Evolutionary conservation across 2,888 invertebrate genomes (phyloP).

Genomic region (Uloborus plumipes): DNA sequence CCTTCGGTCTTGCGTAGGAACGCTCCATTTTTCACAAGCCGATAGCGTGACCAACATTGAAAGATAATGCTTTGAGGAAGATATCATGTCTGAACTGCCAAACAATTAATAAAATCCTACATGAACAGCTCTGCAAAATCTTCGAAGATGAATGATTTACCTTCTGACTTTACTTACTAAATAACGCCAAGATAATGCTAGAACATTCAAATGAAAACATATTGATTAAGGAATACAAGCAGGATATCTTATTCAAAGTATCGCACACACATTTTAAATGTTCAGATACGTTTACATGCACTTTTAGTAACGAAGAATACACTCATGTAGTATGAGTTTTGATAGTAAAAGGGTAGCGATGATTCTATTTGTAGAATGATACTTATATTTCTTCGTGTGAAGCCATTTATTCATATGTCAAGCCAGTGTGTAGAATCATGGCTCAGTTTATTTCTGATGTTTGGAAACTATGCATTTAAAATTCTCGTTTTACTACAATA

Average conservation of each 20-base stretch:
- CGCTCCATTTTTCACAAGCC: conserved; percentile 33
- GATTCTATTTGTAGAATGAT: not conserved
- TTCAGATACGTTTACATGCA: not conserved
- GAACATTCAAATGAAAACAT: not conserved
- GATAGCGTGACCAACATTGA: conserved; percentile 34
- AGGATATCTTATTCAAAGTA: not conserved
- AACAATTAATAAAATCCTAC: conserved; percentile 34
- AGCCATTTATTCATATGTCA: no score
- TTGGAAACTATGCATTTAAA: no score
- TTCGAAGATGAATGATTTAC: conserved; percentile 31
- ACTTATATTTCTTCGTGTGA: not conserved
- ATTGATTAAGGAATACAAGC: not conserved
- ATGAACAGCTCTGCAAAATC: conserved; percentile 19
- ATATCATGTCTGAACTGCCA: conserved; percentile 23
- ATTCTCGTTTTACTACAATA: no score
- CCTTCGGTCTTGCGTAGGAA: conserved; percentile 8
- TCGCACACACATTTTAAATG: not conserved
- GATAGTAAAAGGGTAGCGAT: not conserved
- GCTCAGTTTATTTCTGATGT: no score
- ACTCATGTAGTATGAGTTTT: conserved; percentile 16
- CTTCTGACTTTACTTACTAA: conserved; percentile 12
- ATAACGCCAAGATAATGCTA: not conserved
- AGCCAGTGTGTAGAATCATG: no score
- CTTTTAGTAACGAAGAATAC: conserved; percentile 4
- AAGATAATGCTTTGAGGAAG: conserved; percentile 34